Base-by-base conservation (phyloP, 2,888 invertebrate species). In the Pristionchus japonicus region DNA sequence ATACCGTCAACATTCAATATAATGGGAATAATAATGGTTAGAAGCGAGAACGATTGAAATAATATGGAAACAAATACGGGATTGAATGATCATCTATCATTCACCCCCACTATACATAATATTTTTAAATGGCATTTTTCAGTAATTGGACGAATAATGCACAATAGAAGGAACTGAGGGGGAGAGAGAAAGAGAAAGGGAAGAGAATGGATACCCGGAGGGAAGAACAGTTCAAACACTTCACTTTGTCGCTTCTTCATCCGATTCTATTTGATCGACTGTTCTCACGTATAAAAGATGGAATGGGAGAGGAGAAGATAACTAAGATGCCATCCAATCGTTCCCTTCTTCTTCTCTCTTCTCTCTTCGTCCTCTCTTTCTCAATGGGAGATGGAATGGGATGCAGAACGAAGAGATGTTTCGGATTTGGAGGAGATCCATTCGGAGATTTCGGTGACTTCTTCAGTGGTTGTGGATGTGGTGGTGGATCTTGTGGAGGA, bases 401-500 rank as follows among this genome's bases (percentile, higher is more conserved):
- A 47, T 40, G 80, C 20, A 49, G 83, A 27, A 52, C 52, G 6
- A 83, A 83, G 37, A 49, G 83, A 83, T 52, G 83, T 83, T 52
- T 83, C 52, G 83, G 83, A 49, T 83, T 49, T 20, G 83, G 83
- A 23, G 83, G 83, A 83, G 57, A 52, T 49, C 83, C 83, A 31
- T 83, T 83, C 23, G 83, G 83, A 34, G 83, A 57, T 20, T 49
- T 82, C 40, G 83, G 83, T 7, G 34, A 31, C 20, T 57, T 31
- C 31, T 83, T 83, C 40, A 57, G 83, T 47, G 49, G 52, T 31
- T 31, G 49, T 31, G 49, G 83, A 20, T 52, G 52, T 7, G 15
- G 47, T 13, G 4, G n/a, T 37, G 83, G 57, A 52, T 11, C 34
- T 11, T 23, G 52, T 27, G 83, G 83, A 52, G 83, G 83, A 83